Percentiles rank a stretch among this genome's conserved stretches.
These are phyloP conservation scores for Antheraea assamensis DNA, from an alignment of 2,888 invertebrate genomes.

Conservation along the genomic window DNA sequence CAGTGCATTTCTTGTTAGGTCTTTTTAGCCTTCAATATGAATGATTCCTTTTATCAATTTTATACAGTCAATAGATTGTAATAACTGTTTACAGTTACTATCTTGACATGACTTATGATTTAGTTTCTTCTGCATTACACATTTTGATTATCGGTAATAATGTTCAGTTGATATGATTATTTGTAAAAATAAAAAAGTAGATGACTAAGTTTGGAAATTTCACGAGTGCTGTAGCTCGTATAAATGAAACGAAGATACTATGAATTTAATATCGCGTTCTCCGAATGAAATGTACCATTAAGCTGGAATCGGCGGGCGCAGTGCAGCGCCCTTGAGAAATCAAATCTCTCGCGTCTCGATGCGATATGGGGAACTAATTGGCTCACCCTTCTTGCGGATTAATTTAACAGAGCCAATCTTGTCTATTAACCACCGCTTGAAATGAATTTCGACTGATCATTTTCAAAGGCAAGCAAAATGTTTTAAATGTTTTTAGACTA, in stretches of 20 bases:
- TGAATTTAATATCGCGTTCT: background rate
- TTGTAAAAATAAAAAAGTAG: background rate
- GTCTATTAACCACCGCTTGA: background rate
- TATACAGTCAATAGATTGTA: background rate
- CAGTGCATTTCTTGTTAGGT: background rate
- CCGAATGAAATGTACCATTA: constrained; percentile 5
- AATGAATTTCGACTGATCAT: constrained; percentile 10
- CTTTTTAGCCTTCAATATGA: background rate
- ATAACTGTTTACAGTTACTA: background rate
- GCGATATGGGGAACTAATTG: constrained; percentile 19
- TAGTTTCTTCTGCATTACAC: background rate
- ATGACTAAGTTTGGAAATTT: background rate
- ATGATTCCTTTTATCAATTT: background rate
- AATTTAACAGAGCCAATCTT: constrained; percentile 17
- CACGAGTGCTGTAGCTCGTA: constrained; percentile 13
- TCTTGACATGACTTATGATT: background rate
- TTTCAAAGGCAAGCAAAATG: background rate
- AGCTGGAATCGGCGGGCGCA: constrained; percentile 9
- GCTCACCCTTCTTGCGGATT: constrained; percentile 7
- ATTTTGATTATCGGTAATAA: background rate
- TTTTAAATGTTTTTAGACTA: background rate
- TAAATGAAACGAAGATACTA: constrained; percentile 18
- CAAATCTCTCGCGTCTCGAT: constrained; percentile 22
- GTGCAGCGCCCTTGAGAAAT: constrained; percentile 38
- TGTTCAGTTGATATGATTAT: background rate